Conservation (phyloP, 2,797 vertebrate species). For the Rhodeus uyekii region DNA sequence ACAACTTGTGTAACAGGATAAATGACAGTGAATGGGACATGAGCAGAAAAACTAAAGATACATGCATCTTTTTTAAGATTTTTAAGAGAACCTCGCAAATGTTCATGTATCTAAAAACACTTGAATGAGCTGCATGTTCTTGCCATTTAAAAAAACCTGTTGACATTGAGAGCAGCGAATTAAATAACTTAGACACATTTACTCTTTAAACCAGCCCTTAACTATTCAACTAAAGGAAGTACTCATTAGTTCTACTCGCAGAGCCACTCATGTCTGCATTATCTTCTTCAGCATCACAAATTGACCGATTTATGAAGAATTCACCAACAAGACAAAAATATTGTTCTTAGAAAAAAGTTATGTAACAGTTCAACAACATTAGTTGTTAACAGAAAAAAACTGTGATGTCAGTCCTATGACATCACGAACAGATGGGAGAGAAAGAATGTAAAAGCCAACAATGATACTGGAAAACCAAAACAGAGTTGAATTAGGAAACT, state of each 20-base stretch:
- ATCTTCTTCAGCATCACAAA: too few species aligned
- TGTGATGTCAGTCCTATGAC: background rate
- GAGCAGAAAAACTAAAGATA: too few species aligned
- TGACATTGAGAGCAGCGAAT: background rate
- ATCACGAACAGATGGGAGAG: conserved; percentile 12
- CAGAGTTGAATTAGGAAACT: conserved; percentile 5
- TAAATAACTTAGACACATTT: background rate
- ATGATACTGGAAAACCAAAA: conserved; percentile 29
- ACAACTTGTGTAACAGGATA: conserved; percentile 11
- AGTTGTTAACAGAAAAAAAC: too few species aligned
- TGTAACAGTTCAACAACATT: background rate
- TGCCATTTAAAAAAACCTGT: background rate
- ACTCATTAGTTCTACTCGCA: too few species aligned
- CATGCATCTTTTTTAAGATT: too few species aligned
- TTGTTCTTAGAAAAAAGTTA: too few species aligned
- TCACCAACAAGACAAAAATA: too few species aligned
- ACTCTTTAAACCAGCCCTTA: background rate
- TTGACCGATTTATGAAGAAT: too few species aligned
- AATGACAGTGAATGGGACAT: conserved; percentile 50
- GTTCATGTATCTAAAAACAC: background rate
- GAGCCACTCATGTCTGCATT: too few species aligned
- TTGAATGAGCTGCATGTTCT: background rate
- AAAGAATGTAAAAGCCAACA: background rate
- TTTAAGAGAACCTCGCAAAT: background rate
- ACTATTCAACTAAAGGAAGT: too few species aligned